These are phyloP conservation scores for Lates calcarifer DNA, from an alignment of 2,113 vertebrate species.

Conservation along the genomic window DNA sequence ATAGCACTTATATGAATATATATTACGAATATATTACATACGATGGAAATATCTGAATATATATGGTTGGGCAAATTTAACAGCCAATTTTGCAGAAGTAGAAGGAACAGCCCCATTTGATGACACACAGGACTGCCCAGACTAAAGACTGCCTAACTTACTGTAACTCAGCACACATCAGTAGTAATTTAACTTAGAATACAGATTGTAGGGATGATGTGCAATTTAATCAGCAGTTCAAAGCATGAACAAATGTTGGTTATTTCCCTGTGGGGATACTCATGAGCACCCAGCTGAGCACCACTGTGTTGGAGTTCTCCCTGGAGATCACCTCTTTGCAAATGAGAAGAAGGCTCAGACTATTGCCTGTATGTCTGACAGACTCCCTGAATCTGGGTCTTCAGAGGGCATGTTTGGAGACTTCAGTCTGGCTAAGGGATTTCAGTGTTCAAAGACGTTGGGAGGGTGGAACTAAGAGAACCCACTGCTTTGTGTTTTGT, in stretches of 20 bases:
- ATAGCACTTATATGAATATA: no score
- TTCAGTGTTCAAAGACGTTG: neutral
- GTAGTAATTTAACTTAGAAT: neutral
- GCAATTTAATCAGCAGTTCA: conserved; percentile 15
- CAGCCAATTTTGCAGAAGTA: no score
- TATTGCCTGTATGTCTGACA: neutral
- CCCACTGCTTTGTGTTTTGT: neutral
- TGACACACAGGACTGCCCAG: no score
- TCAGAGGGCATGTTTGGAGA: neutral
- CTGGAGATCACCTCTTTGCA: conserved; percentile 13
- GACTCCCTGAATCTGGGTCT: neutral
- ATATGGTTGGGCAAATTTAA: no score
- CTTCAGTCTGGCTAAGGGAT: neutral
- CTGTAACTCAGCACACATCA: no score
- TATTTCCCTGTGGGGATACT: conserved; percentile 34
- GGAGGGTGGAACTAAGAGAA: neutral
- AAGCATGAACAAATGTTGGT: conserved; percentile 22
- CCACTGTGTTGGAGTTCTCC: conserved; percentile 23
- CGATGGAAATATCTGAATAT: no score
- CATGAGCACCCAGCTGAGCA: conserved; percentile 37
- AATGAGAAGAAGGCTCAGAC: conserved; percentile 9
- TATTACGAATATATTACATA: no score
- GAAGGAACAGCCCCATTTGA: no score
- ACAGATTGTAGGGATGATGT: conserved; percentile 9
- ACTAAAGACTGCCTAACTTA: no score